Evolutionary conservation across 2,797 vertebrate genomes (phyloP).

Genomic region (Momotus momota): DNA sequence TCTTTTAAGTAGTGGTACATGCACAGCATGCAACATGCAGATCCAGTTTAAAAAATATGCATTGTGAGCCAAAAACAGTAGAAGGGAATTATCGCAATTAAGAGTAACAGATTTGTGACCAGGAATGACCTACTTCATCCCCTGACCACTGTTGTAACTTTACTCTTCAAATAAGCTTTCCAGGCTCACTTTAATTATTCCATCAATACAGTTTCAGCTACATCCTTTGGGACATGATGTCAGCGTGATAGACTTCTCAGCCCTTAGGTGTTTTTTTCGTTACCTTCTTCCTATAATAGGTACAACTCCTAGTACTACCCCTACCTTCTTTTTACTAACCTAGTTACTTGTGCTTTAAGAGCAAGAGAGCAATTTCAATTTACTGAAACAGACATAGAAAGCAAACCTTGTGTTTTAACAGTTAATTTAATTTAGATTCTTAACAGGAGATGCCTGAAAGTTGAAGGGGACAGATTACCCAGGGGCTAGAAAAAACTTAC

Average conservation of each 20-base stretch:
- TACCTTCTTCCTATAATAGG: background rate
- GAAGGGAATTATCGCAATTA: background rate
- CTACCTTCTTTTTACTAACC: background rate
- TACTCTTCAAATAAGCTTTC: background rate
- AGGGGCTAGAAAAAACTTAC: background rate
- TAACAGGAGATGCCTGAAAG: background rate
- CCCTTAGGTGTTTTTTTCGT: background rate
- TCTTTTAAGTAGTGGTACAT: background rate
- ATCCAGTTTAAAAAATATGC: background rate
- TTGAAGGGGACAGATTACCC: background rate
- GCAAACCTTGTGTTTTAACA: background rate
- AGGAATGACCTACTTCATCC: background rate
- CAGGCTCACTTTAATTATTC: background rate
- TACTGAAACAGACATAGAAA: background rate
- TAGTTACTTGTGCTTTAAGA: background rate
- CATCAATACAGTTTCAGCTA: background rate
- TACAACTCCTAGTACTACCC: background rate
- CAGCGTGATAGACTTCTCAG: background rate
- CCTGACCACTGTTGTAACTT: background rate
- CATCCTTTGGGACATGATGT: background rate
- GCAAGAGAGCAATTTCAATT: constrained; percentile 1
- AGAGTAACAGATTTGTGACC: background rate
- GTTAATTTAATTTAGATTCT: background rate
- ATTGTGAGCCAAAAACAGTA: background rate
- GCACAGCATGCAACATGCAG: background rate